phyloP scores from a whole-genome alignment of 2,113 vertebrate genomes.

The Dipodomys stephensi region DNA sequence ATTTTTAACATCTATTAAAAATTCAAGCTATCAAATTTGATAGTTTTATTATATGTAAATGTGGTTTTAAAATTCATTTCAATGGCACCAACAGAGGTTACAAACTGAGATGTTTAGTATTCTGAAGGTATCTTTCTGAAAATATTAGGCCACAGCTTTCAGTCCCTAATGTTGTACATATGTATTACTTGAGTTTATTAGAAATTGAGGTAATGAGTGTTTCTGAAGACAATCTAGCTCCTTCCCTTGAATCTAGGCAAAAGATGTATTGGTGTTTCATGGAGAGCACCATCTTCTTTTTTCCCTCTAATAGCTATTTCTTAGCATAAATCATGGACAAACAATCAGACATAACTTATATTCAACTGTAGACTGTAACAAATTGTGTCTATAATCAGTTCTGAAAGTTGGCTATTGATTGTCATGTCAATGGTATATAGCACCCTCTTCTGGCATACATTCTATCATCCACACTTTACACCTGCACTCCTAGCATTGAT shows the following conservation, averaged over 20 bases:
- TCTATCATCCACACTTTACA: constrained; percentile 35
- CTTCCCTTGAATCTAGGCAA: constrained; percentile 7
- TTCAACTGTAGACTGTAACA: constrained; percentile 23
- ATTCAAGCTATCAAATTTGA: not conserved
- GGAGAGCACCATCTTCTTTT: constrained; percentile 1
- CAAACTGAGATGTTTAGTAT: constrained; percentile 37
- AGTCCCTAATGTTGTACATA: constrained; percentile 67
- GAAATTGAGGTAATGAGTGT: constrained; percentile 32
- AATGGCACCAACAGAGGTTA: not conserved
- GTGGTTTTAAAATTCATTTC: constrained; percentile 40
- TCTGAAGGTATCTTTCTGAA: constrained; percentile 15
- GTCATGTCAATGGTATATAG: not conserved
- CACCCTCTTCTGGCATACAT: not conserved
- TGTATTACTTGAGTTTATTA: constrained; percentile 62
- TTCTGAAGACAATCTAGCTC: constrained; percentile 49
- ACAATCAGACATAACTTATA: constrained; percentile 33
- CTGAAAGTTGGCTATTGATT: constrained; percentile 26
- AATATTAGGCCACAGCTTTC: constrained; percentile 43
- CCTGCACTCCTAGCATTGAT: constrained; percentile 14
- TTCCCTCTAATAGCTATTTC: not conserved
- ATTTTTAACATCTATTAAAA: constrained; percentile 19
- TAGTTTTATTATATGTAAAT: constrained; percentile 26
- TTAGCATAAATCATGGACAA: constrained; percentile 38
- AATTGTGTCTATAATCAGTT: constrained; percentile 11
- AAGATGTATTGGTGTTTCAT: constrained; percentile 27